A percentile compares a stretch with the other conserved stretches of the same genome.
phyloP scores from a whole-genome alignment of 2,888 invertebrate genomes.

The Branchellion lobata region DNA sequence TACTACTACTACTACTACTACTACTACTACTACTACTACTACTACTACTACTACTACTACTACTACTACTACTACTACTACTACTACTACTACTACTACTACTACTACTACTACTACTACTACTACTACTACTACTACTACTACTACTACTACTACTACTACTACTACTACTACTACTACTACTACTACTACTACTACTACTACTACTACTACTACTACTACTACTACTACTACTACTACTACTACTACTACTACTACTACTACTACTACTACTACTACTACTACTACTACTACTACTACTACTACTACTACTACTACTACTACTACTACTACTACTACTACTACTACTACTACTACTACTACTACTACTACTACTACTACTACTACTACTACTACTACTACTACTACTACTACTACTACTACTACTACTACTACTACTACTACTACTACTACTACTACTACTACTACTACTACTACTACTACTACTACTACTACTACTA shows the following conservation, averaged over 20 bases:
- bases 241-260: not conserved
- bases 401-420: conserved; percentile 27
- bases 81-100: not conserved
- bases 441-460: conserved; percentile 29
- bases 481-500: not conserved
- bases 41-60: not conserved
- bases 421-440: conserved; percentile 29
- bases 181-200: conserved; percentile 10
- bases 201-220: too few species aligned
- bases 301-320: conserved; percentile 29
- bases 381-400: conserved; percentile 29
- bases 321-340: conserved; percentile 20
- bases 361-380: conserved; percentile 23
- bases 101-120: too few species aligned
- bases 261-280: conserved; percentile 6
- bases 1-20: conserved; percentile 29
- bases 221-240: too few species aligned
- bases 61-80: not conserved
- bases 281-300: conserved; percentile 29
- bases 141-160: not conserved
- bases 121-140: too few species aligned
- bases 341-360: conserved; percentile 2
- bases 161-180: conserved; percentile 20
- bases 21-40: conserved; percentile 29
- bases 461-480: conserved; percentile 25